A percentile compares a stretch with the other conserved stretches of the same genome.
These are phyloP conservation scores for Hirudo medicinalis DNA, from an alignment of 1,140 invertebrate species.

Conservation along the genomic window DNA sequence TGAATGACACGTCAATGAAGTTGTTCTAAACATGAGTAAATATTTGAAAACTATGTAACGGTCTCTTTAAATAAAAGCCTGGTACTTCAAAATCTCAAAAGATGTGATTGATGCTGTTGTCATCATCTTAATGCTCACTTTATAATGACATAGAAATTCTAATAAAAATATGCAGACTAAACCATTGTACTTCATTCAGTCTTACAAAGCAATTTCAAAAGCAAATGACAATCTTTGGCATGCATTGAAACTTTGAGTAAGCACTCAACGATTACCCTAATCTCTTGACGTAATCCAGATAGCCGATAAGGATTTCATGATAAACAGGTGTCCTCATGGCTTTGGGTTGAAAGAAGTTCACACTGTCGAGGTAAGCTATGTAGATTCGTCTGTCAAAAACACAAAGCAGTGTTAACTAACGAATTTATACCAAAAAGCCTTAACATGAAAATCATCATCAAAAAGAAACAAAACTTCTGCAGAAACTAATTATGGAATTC, in stretches of 20 bases:
- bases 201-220: too few species aligned
- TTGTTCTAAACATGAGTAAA: too few species aligned
- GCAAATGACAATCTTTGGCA: not conserved
- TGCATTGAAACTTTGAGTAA: not conserved
- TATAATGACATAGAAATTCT: not conserved
- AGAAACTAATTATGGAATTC: not conserved
- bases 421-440: not conserved
- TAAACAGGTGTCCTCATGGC: constrained; percentile 95
- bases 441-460: not conserved
- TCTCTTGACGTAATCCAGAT: constrained; percentile 96
- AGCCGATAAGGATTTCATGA: constrained; percentile 95
- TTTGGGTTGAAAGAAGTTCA: constrained; percentile 95
- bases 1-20: too few species aligned
- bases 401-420: too few species aligned
- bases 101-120: too few species aligned
- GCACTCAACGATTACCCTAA: constrained; percentile 51
- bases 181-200: too few species aligned
- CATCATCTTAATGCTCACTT: not conserved
- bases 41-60: too few species aligned
- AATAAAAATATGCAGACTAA: not conserved
- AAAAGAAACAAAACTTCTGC: not conserved
- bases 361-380: constrained; percentile 96
- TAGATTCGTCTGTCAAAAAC: constrained; percentile 45
- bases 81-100: too few species aligned
- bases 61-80: too few species aligned